Base-by-base conservation (phyloP, 2,797 vertebrate genomes). In the Macropus fuliginosus region DNA sequence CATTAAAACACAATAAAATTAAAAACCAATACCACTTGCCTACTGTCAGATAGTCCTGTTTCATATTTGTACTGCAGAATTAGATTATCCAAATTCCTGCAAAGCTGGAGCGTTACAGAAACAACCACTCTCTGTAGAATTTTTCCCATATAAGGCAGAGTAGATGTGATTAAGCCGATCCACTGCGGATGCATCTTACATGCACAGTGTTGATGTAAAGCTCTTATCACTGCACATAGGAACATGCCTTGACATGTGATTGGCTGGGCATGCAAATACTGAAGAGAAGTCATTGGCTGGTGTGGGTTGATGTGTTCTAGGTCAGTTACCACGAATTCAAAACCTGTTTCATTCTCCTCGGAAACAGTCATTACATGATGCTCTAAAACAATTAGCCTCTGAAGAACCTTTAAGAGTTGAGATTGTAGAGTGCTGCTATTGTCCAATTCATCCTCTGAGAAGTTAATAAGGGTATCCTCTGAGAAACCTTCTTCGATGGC, bases 151-250 rank as follows among this genome's bases (percentile, higher is more conserved):
- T 99, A 99, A 50, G 99, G 99, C 98, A 99, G 99, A 13, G 99
- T 99, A 98, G 99, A 99, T 24, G 99, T 99, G 98, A 99, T 99
- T 95, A 99, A 99, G 95, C 99, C 99, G 27, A 99, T 99, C 99
- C 99, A 99, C 97, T 99, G 99, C 2, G 99, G 99, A 92, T 99
- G 99, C 99, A 99, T 99, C 98, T 99, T 99, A 98, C 99, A 99
- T 1, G 99, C 98, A 95, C 99, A 99, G 98, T 99, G 99, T 98
- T 99, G 99, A 98, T 99, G 99, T 94, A 99, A 98, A 11, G 99
- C 99, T 97, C 99, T 98, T 95, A 99, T 99, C 94, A 99, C 99
- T 0, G 99, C 99, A 3, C 99, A 99, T 91, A 99, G 99, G 98
- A 99, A 99, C 99, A 99, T 99, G 96, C 99, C 99, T 98, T 99